Evolutionary conservation across 2,113 vertebrate genomes (phyloP), one percentile per base, ranked within the genome.

Genomic region (Tragelaphus buxtoni): DNA sequence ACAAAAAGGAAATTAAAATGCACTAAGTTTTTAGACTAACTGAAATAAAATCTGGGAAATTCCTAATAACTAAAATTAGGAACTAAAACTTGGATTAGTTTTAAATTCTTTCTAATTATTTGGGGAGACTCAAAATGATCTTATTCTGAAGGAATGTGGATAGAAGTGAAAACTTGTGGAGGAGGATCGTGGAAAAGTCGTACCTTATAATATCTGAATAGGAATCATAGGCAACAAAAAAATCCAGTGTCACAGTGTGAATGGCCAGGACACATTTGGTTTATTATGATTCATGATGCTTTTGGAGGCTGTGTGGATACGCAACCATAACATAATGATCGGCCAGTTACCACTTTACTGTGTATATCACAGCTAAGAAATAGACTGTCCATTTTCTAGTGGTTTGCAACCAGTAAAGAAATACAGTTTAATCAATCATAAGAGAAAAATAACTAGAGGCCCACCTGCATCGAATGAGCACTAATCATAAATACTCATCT

Each of bases 81-180:
- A 81, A 72, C 10, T 80, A 42, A 74, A 74, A 74, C 22, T 26
- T 56, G 7, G 90, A 90, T 83, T 72, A n/a, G 8, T 12, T 94
- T 92, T 94, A 83, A 83, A 88, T 45, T 85, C 76, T 82, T 61
- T 74, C 13, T 88, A 76, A 35, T 56, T 55, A 80, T 91, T 96
- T 72, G 88, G 32, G 9, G 72, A 81, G 74, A 87, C 14, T 82
- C 35, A 76, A 91, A 90, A 82, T 47, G 2, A 82, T 74, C n/a
- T 90, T 30, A 47, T 77, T 11, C 17, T 96, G 56, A 93, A 95
- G 79, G 95, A 77, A 77, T 56, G 42, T 12, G 0, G 30, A 45
- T 22, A 55, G 32, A 92, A 81, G 61, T 61, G 18, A 56, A 90
- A 85, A 61, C 9, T 30, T 42, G 1, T 85, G 42, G 63, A 81